A percentile compares a stretch with the other conserved stretches of the same genome.
Evolutionary conservation across 2,113 vertebrate genomes (phyloP).

Genomic region (Colistium nudipinnis): DNA sequence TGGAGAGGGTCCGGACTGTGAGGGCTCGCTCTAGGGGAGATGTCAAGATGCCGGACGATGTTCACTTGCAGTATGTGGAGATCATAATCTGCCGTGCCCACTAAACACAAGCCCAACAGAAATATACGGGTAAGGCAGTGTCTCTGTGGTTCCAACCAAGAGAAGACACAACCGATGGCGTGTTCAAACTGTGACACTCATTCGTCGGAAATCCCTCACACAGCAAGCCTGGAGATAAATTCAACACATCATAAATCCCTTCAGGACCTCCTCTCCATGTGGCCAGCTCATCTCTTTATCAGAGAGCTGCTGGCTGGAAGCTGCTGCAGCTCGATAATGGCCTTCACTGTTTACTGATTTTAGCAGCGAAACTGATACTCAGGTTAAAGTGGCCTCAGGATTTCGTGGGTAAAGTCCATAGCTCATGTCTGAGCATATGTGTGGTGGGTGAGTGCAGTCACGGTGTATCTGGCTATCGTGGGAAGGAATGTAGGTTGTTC

Average conservation of each 20-base stretch:
- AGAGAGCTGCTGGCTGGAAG: slow-evolving; percentile 56
- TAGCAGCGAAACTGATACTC: slow-evolving; percentile 68
- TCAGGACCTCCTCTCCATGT: neutral
- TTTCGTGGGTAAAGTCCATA: slow-evolving; percentile 59
- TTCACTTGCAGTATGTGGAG: neutral
- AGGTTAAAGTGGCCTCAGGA: slow-evolving; percentile 61
- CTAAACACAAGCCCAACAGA: slow-evolving; percentile 1
- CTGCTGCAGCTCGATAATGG: slow-evolving; percentile 64
- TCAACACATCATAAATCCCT: slow-evolving; percentile 63
- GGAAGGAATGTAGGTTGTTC: slow-evolving; percentile 45
- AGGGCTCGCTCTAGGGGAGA: slow-evolving; percentile 46
- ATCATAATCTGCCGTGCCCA: neutral
- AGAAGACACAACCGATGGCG: slow-evolving; percentile 4
- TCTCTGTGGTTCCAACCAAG: neutral
- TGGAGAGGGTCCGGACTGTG: slow-evolving; percentile 37
- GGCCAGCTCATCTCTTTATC: slow-evolving; percentile 56
- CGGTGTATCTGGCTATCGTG: slow-evolving; percentile 18
- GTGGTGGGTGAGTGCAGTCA: neutral
- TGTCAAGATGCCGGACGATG: too few relatives aligned
- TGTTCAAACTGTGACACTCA: slow-evolving; percentile 34
- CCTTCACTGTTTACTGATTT: slow-evolving; percentile 76
- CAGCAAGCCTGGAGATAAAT: slow-evolving; percentile 53
- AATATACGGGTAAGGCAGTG: neutral
- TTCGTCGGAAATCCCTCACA: slow-evolving; percentile 62
- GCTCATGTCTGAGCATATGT: slow-evolving; percentile 23